phyloP scores from a whole-genome alignment of 2,888 invertebrate genomes.

The Orthonychiurus folsomi region DNA sequence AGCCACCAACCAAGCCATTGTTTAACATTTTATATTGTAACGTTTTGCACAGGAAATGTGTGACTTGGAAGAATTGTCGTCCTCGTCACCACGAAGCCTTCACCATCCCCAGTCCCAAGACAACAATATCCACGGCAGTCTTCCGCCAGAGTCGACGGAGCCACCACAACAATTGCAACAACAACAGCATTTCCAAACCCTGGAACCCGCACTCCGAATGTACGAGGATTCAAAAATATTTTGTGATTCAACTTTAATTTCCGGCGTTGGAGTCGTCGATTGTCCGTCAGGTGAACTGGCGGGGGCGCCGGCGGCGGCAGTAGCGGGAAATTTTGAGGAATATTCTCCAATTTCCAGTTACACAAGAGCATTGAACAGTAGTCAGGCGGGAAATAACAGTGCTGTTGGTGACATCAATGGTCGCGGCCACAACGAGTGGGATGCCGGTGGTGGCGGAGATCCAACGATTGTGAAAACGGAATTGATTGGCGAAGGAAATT shows the following conservation, averaged over 20 bases:
- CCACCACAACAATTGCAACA: background rate
- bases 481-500: constrained; percentile 25
- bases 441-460: constrained; percentile 9
- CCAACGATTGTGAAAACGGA: constrained; percentile 36
- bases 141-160: background rate
- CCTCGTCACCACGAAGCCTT: background rate
- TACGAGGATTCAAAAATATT: too few species aligned
- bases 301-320: too few species aligned
- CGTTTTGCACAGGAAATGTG: background rate
- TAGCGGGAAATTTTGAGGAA: background rate
- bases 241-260: background rate
- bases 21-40: background rate
- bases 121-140: background rate
- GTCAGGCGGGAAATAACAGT: background rate
- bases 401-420: background rate
- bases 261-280: too few species aligned
- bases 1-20: too few species aligned
- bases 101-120: background rate
- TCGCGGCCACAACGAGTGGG: background rate
- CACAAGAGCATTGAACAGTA: background rate
- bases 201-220: too few species aligned
- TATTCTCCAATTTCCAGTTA: constrained; percentile 6
- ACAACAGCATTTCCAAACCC: background rate
- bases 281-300: too few species aligned
- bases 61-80: background rate